Evolutionary conservation across 1,140 invertebrate genomes (phyloP), one percentile per base, ranked within the genome.

Genomic region (Hydropsyche tenuis): DNA sequence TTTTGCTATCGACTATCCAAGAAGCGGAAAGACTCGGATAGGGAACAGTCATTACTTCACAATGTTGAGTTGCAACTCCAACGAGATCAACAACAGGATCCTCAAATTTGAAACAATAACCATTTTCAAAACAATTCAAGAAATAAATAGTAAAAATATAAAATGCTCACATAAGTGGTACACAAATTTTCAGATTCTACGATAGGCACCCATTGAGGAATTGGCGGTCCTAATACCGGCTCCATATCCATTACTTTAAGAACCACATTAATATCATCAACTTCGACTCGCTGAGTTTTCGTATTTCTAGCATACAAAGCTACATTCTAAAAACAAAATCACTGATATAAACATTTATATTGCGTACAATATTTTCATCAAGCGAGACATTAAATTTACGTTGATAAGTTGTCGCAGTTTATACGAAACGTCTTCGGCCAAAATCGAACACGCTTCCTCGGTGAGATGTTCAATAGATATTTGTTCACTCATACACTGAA

Each of bases 401-500:
- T 80, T 81, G 74, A 86, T 85, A 37, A 81, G 80, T 74, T 86
- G 85, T 16, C 84, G 78, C 0, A 86, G 72, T 75, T 85, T 86
- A 66, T 84, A 86, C 53, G 83, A 85, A 69, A 85, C 80, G 80
- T 86, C 85, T 76, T 86, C 85, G 60, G 85, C 85, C 16, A 86
- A 79, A 51, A 82, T 83, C 0, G 81, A 78, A n/a, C 82, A 83
- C 0, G 84, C 85, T 63, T 86, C 85, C 18, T 80, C 23, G 73
- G 80, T 83, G 23, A 86, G 75, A 6, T 73, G 63, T n/a, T 86
- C 85, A 1, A 76, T 79, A 9, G 80, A 80, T 30, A 84, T 78
- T 76, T 86, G 85, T 60, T 86, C 85, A 4, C 82, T 82, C 81
- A 85, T 84, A 66, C 82, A 85, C 12, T 80, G 78, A 27, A 86